Evolutionary conservation across 2,888 invertebrate species (phyloP).

Genomic region (Liopterus haemorrhoidalis): DNA sequence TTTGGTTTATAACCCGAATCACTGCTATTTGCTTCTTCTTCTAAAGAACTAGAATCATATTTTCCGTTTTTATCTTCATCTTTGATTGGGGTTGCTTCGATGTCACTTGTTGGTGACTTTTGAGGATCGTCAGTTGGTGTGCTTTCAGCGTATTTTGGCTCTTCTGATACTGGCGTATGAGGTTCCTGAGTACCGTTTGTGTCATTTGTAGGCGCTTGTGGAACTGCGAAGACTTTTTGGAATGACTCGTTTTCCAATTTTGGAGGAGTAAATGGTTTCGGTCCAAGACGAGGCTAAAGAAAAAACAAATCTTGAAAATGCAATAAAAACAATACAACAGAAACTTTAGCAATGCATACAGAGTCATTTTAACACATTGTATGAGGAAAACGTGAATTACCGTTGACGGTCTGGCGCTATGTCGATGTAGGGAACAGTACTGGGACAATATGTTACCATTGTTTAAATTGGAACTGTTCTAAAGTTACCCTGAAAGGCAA

Average conservation of each 20-base stretch:
- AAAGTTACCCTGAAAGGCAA: too few species aligned
- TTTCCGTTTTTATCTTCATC: conserved; percentile 50
- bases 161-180: conserved; percentile 39
- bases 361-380: too few species aligned
- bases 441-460: too few species aligned
- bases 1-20: conserved; percentile 65
- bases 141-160: conserved; percentile 39
- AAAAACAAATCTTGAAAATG: conserved; percentile 25
- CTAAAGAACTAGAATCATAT: conserved; percentile 55
- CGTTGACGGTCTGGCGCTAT: too few species aligned
- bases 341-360: conserved; percentile 22
- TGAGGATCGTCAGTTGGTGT: conserved; percentile 38
- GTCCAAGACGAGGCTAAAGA: conserved; percentile 73
- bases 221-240: conserved; percentile 76
- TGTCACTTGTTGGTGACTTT: conserved; percentile 18
- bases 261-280: conserved; percentile 78
- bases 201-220: conserved; percentile 57
- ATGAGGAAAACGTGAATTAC: too few species aligned
- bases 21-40: conserved; percentile 57
- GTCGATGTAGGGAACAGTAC: too few species aligned
- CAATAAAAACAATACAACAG: conserved; percentile 22
- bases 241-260: conserved; percentile 70
- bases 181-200: conserved; percentile 40
- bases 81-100: conserved; percentile 19
- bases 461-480: too few species aligned